These are phyloP conservation scores for Baryphthengus martii DNA, from an alignment of 2,113 vertebrate species.

Conservation along the genomic window DNA sequence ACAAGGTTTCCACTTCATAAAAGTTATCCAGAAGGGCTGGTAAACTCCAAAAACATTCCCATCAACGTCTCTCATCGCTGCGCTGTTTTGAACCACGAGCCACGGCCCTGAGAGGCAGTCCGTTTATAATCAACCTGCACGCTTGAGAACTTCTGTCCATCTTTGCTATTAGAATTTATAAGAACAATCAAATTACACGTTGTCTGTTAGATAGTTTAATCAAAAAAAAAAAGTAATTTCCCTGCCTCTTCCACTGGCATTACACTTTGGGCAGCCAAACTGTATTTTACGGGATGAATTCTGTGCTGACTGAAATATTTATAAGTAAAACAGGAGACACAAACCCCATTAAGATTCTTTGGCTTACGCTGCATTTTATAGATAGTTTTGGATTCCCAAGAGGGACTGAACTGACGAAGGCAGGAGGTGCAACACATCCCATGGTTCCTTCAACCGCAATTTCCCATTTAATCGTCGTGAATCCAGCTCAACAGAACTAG, in stretches of 20 bases:
- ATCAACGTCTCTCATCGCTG: not conserved
- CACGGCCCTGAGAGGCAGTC: not conserved
- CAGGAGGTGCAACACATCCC: not conserved
- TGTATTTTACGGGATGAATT: constrained; percentile 20
- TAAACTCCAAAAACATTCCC: not conserved
- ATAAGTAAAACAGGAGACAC: not conserved
- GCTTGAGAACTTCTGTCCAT: not conserved
- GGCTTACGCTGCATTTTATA: constrained; percentile 12
- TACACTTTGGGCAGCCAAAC: not conserved
- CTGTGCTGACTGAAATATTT: not conserved
- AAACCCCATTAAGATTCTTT: not conserved
- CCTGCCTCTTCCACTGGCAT: not conserved
- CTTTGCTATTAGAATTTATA: constrained; percentile 2
- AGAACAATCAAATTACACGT: constrained; percentile 6
- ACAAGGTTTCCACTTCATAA: not conserved
- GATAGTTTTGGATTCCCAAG: not conserved
- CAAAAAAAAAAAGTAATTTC: constrained; percentile 31
- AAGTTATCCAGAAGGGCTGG: not conserved
- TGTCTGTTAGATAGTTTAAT: constrained; percentile 33
- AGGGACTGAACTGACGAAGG: not conserved
- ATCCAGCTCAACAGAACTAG: not conserved
- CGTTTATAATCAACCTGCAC: not conserved
- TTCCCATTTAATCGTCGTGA: not conserved
- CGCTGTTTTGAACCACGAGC: not conserved
- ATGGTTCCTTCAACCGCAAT: not conserved